These are phyloP conservation scores for Philopotamus ludificatus DNA, from an alignment of 1,140 invertebrate species.

Conservation along the genomic window DNA sequence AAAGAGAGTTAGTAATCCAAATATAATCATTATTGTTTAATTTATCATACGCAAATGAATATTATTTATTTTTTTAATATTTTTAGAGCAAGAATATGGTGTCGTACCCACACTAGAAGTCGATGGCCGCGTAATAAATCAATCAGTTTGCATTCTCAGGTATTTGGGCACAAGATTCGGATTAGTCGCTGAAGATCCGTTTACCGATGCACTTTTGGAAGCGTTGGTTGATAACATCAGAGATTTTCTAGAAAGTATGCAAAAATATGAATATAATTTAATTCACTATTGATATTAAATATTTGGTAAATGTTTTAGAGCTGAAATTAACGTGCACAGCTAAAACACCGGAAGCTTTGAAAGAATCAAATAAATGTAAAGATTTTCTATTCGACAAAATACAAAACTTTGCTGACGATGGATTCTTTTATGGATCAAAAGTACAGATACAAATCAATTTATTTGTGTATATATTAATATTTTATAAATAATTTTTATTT, in stretches of 20 bases:
- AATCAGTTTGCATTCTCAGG: not conserved
- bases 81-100: too few relatives aligned
- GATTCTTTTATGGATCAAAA: slow-evolving; percentile 28
- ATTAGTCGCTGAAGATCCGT: not conserved
- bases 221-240: not conserved
- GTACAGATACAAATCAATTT: slow-evolving; percentile 2
- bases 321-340: not conserved
- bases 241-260: too few relatives aligned
- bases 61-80: too few relatives aligned
- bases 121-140: not conserved
- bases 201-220: not conserved
- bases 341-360: slow-evolving; percentile 21
- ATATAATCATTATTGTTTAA: not conserved
- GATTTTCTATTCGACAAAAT: slow-evolving; percentile 7
- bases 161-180: not conserved
- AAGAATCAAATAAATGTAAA: slow-evolving; percentile 1
- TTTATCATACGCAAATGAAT: not conserved
- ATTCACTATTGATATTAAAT: not conserved
- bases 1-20: slow-evolving; percentile 49
- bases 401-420: slow-evolving; percentile 1
- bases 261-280: too few relatives aligned
- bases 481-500: slow-evolving; percentile 27
- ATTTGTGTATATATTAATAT: not conserved
- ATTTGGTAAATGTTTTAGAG: not conserved
- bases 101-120: not conserved